Conservation (phyloP, 1,140 invertebrate genomes). For the Hylaeus volcanicus region DNA sequence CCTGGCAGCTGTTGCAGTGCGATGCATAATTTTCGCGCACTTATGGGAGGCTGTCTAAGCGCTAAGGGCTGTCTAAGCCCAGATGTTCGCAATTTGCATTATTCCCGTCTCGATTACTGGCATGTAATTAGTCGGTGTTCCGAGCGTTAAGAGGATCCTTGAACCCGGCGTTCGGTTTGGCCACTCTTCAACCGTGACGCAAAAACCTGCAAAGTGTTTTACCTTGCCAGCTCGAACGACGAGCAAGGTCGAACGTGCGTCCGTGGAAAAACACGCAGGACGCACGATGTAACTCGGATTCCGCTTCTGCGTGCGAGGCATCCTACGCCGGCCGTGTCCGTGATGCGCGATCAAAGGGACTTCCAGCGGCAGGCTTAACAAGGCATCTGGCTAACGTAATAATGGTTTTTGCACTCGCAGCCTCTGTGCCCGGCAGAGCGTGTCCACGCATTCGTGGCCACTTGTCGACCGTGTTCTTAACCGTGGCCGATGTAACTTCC, state of each 20-base stretch:
- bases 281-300: not conserved
- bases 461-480: constrained; percentile 73
- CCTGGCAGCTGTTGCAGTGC: not conserved
- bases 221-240: not conserved
- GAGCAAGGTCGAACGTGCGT: not conserved
- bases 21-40: not conserved
- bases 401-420: constrained; percentile 61
- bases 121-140: too few species aligned
- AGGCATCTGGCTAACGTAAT: constrained; percentile 56
- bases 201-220: not conserved
- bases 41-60: not conserved
- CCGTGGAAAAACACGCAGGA: not conserved
- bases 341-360: constrained; percentile 13
- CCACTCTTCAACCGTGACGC: not conserved
- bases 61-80: too few species aligned
- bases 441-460: constrained; percentile 66
- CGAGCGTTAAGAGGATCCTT: not conserved
- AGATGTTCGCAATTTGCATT: too few species aligned
- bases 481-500: constrained; percentile 48
- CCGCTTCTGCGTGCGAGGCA: not conserved
- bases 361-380: constrained; percentile 29
- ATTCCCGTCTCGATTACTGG: too few species aligned
- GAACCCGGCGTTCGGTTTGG: too few species aligned
- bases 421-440: constrained; percentile 55
- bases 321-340: not conserved